Base-by-base conservation (phyloP, 2,797 vertebrate genomes). In the Heterohyrax brucei region DNA sequence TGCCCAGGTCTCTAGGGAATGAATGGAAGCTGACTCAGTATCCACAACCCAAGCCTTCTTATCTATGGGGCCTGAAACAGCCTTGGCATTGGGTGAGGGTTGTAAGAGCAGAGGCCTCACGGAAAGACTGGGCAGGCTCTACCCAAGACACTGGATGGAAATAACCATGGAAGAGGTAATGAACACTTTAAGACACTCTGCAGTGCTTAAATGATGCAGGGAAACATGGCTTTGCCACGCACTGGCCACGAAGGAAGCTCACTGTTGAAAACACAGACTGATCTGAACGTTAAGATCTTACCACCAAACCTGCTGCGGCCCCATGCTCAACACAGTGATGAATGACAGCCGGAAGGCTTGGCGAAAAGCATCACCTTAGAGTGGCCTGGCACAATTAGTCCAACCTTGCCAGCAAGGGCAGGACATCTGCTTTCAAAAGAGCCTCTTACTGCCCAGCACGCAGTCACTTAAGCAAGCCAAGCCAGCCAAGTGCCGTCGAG, bases 91-190 rank as follows among this genome's bases (percentile, higher is more conserved):
- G 1, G 9, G 24, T 18, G 19, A 24, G 72, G 46, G 70, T 14
- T 8, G 33, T 7, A 16, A 30, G 62, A 61, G 18, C 28, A 2
- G 5, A 12, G 48, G 30, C 39, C 26, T 26, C 3, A 0, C 0
- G 0, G 19, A 28, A 50, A 77, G 61, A 66, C 83, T 44, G 56
- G 62, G 62, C 22, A 0, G 10, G 56, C 77, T 53, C 19, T 56
- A 62, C 39, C 8, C 21, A 68, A 3, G 4, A 53, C 7, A 33
- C 18, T 12, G 56, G 39, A 46, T 0, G 2, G 76, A n/a, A 48
- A 46, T 2, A 2, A 48, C 28, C 3, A 0, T 2, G n/a, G 12
- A n/a, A 10, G 66, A 16, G 7, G 10, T 2, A 16, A 87, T 0
- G 28, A 44, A 33, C 7, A 24, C n/a, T 12, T 59, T 3, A 66